Percentiles rank a stretch among this genome's conserved stretches.
phyloP scores from a whole-genome alignment of 2,888 invertebrate species.

The Dichetophora obliterata region DNA sequence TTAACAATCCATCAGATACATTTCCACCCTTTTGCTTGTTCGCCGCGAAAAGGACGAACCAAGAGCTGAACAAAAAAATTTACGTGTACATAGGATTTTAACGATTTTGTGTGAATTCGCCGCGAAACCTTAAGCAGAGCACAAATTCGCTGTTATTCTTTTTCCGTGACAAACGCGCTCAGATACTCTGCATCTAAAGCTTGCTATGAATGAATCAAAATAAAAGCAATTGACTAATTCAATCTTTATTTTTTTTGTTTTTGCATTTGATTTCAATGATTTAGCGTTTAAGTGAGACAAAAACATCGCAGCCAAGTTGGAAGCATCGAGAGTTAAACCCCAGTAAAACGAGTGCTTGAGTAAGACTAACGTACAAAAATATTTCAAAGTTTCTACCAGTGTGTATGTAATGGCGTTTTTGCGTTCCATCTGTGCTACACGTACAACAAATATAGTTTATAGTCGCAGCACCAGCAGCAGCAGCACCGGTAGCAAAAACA shows the following conservation, averaged over 20 bases:
- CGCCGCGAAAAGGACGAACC: slow-evolving; percentile 9
- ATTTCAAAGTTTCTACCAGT: slow-evolving; percentile 23
- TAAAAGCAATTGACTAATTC: background rate
- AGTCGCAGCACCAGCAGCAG: slow-evolving; percentile 51
- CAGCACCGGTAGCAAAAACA: slow-evolving; percentile 47
- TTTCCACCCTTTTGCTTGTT: background rate
- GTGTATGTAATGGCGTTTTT: slow-evolving; percentile 70
- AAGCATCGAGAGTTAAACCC: background rate
- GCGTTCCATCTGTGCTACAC: slow-evolving; percentile 67
- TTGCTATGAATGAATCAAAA: background rate
- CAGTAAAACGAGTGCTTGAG: background rate
- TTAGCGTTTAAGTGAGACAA: slow-evolving; percentile 2
- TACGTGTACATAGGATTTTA: slow-evolving; percentile 34
- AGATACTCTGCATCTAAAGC: background rate
- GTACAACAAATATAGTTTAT: slow-evolving; percentile 63
- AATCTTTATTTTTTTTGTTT: too few species aligned
- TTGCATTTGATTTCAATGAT: background rate
- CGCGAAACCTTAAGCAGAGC: slow-evolving; percentile 20
- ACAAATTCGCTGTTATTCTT: background rate
- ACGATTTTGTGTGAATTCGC: slow-evolving; percentile 47
- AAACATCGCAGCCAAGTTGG: background rate
- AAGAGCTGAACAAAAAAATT: background rate
- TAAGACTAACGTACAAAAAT: background rate
- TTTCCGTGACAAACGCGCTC: background rate
- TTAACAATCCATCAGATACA: background rate